Conservation (phyloP, 1,140 invertebrate species). For the Latrodectus geometricus region DNA sequence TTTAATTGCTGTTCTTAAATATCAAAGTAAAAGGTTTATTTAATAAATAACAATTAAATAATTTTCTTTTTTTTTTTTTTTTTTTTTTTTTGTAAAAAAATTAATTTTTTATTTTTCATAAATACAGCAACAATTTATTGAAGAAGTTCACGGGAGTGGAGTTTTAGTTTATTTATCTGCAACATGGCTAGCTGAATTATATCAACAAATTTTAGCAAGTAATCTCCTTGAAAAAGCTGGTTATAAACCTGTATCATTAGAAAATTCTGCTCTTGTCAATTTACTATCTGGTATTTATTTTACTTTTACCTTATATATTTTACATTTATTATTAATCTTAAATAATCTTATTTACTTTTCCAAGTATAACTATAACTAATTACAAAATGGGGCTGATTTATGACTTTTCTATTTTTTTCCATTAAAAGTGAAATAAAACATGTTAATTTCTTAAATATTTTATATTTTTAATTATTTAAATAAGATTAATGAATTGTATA, state of each 20-base stretch:
- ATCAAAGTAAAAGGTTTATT: no score
- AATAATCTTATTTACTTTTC: neutral
- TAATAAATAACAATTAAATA: no score
- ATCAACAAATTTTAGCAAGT: slow-evolving; percentile 83
- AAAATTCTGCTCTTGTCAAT: slow-evolving; percentile 80
- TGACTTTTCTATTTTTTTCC: no score
- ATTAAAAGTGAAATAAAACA: no score
- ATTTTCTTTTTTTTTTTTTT: no score
- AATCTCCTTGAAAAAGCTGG: slow-evolving; percentile 81
- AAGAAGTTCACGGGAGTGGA: slow-evolving; percentile 89
- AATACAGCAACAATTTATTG: slow-evolving; percentile 84
- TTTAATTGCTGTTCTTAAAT: no score
- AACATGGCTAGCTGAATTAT: slow-evolving; percentile 90
- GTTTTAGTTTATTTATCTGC: slow-evolving; percentile 90
- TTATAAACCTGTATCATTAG: slow-evolving; percentile 72
- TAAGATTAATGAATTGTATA: neutral
- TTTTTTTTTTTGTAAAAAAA: neutral
- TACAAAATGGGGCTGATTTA: no score
- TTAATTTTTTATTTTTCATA: slow-evolving; percentile 16
- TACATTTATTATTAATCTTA: neutral
- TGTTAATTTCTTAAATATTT: neutral
- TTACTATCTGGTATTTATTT: slow-evolving; percentile 77
- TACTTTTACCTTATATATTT: neutral
- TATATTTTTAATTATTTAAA: neutral
- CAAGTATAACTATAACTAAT: no score